These are phyloP conservation scores for Mionectes olivaceus DNA, from an alignment of 2,797 vertebrate genomes.

Conservation along the genomic window DNA sequence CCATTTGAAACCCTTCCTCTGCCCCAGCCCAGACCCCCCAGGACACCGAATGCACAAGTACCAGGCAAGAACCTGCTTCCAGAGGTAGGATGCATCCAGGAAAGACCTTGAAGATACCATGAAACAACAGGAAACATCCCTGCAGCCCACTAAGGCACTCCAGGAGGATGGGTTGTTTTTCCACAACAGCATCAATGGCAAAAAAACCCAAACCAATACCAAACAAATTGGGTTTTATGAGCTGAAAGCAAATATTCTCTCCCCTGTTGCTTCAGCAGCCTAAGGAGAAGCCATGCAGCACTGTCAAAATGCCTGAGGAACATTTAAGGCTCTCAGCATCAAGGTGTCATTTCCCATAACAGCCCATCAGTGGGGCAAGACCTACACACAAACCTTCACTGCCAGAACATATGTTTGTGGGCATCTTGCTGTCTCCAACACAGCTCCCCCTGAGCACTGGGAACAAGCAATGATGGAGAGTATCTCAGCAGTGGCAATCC, in stretches of 20 bases:
- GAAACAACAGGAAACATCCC: neutral
- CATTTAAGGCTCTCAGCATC: constrained; percentile 26
- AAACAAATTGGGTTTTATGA: neutral
- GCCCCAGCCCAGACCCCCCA: neutral
- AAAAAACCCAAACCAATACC: neutral
- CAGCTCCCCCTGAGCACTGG: neutral
- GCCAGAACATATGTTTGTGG: neutral
- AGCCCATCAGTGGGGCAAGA: neutral
- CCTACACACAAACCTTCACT: neutral
- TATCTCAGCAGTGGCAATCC: neutral
- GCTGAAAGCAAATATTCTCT: constrained; percentile 1
- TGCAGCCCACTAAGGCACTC: neutral
- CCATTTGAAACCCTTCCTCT: neutral
- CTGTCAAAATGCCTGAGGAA: constrained; percentile 24
- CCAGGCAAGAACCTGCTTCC: neutral
- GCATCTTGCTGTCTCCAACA: neutral
- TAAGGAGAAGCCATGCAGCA: neutral
- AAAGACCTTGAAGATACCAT: neutral
- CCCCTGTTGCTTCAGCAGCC: neutral
- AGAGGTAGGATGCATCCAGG: neutral
- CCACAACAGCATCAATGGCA: neutral
- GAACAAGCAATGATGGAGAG: constrained; percentile 18
- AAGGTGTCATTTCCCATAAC: constrained; percentile 28
- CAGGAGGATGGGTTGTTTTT: neutral
- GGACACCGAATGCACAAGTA: neutral